A percentile compares a stretch with the other conserved stretches of the same genome.
These are phyloP conservation scores for Falco naumanni DNA, from an alignment of 2,797 vertebrate genomes.

Conservation along the genomic window DNA sequence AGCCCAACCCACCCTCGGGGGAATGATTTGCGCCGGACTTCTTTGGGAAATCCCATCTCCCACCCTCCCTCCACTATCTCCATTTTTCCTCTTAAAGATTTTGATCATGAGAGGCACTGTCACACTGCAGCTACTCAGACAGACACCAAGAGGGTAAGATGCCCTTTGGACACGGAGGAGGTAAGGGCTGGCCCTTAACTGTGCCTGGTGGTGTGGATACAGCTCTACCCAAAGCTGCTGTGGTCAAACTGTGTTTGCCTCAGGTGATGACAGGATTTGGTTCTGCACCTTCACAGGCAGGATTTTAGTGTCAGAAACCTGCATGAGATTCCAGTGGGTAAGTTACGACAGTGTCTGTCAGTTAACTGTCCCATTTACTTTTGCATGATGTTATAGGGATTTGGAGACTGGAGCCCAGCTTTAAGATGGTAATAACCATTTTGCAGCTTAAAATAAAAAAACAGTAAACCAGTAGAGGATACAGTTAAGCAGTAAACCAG, in stretches of 20 bases:
- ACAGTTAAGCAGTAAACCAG: conserved; percentile 65
- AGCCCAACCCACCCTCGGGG: neutral
- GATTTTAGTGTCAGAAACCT: conserved; percentile 17
- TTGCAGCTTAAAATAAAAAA: conserved; percentile 61
- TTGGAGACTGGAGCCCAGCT: conserved; percentile 27
- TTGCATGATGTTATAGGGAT: conserved; percentile 28
- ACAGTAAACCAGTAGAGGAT: conserved; percentile 57
- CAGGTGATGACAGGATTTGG: neutral
- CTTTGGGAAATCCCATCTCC: neutral
- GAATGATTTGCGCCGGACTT: neutral
- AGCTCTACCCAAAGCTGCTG: neutral
- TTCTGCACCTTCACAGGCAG: neutral
- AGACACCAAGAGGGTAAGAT: neutral
- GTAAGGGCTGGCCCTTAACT: neutral
- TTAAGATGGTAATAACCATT: conserved; percentile 57
- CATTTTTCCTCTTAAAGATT: neutral
- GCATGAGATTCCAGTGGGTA: neutral
- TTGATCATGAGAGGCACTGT: neutral
- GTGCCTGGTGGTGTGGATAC: neutral
- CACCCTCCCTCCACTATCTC: neutral
- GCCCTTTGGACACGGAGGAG: neutral
- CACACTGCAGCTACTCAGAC: neutral
- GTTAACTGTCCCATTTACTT: conserved; percentile 57
- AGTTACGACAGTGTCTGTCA: conserved; percentile 29
- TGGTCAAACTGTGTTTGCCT: neutral